These are phyloP conservation scores for Drosophila paramelanica DNA, from an alignment of 2,888 invertebrate species.

Conservation along the genomic window DNA sequence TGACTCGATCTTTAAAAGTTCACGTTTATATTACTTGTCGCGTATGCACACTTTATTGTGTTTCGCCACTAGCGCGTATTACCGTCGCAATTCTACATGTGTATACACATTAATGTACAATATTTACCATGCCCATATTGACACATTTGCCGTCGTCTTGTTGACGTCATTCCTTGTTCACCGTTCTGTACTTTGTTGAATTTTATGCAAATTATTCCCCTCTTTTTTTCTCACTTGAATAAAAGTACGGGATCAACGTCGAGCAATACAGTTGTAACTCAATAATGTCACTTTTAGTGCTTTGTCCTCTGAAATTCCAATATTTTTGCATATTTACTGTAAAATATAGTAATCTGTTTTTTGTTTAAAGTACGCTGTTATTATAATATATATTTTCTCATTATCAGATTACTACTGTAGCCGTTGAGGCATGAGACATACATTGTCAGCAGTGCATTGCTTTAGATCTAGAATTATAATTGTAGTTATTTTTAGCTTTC, in stretches of 20 bases:
- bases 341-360: too few relatives aligned
- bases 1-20: too few relatives aligned
- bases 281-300: background rate
- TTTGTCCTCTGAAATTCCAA: too few relatives aligned
- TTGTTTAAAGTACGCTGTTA: too few relatives aligned
- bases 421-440: slow-evolving; percentile 44
- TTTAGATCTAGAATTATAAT: slow-evolving; percentile 43
- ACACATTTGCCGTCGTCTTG: slow-evolving; percentile 42
- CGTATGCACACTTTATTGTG: too few relatives aligned
- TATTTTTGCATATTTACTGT: too few relatives aligned
- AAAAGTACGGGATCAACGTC: slow-evolving; percentile 23
- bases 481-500: slow-evolving; percentile 38
- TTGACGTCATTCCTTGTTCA: slow-evolving; percentile 64
- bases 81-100: background rate
- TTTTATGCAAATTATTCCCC: slow-evolving; percentile 51
- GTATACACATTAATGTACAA: slow-evolving; percentile 22
- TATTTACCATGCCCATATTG: slow-evolving; percentile 38
- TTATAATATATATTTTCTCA: background rate
- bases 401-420: slow-evolving; percentile 3
- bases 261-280: slow-evolving; percentile 18
- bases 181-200: slow-evolving; percentile 40
- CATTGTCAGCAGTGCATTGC: slow-evolving; percentile 23
- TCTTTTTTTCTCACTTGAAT: slow-evolving; percentile 23
- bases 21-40: too few relatives aligned
- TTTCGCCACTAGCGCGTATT: too few relatives aligned